These are phyloP conservation scores for Leucophenga varia DNA, from an alignment of 1,140 invertebrate species.

Conservation along the genomic window DNA sequence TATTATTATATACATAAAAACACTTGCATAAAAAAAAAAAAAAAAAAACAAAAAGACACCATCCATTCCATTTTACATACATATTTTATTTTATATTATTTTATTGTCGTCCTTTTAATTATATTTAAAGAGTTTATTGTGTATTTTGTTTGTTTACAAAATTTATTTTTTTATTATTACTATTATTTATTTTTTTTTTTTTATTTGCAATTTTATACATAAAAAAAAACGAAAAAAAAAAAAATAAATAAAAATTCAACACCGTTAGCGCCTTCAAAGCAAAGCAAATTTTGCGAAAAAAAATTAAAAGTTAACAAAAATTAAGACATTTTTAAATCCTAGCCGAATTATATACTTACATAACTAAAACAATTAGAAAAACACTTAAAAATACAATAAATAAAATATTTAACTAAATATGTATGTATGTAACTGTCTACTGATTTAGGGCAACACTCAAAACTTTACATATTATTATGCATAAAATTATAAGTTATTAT, in stretches of 20 bases:
- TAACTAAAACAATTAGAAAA: slow-evolving; percentile 21
- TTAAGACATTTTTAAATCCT: slow-evolving; percentile 18
- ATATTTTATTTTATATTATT: too few relatives aligned
- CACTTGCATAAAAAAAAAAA: too few relatives aligned
- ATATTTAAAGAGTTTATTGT: slow-evolving; percentile 22
- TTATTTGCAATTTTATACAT: slow-evolving; percentile 31
- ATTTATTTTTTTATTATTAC: slow-evolving; percentile 11
- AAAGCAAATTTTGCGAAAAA: slow-evolving; percentile 6
- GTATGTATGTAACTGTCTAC: too few relatives aligned
- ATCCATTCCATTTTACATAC: too few relatives aligned
- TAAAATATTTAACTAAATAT: neutral
- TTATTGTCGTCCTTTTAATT: too few relatives aligned
- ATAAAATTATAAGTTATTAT: too few relatives aligned
- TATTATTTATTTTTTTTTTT: slow-evolving; percentile 22
- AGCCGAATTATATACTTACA: slow-evolving; percentile 18
- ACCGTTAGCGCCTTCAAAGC: slow-evolving; percentile 42
- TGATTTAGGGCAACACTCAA: too few relatives aligned
- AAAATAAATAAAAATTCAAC: slow-evolving; percentile 25
- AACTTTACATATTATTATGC: too few relatives aligned
- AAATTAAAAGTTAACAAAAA: slow-evolving; percentile 11
- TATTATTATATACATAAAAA: too few relatives aligned
- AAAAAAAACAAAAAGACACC: too few relatives aligned
- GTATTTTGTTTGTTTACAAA: slow-evolving; percentile 6
- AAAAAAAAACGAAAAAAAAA: neutral
- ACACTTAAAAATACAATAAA: slow-evolving; percentile 11